Evolutionary conservation across 2,888 invertebrate species (phyloP), one percentile per base, ranked within the genome.

Genomic region (Brachypalpus laphriformis): DNA sequence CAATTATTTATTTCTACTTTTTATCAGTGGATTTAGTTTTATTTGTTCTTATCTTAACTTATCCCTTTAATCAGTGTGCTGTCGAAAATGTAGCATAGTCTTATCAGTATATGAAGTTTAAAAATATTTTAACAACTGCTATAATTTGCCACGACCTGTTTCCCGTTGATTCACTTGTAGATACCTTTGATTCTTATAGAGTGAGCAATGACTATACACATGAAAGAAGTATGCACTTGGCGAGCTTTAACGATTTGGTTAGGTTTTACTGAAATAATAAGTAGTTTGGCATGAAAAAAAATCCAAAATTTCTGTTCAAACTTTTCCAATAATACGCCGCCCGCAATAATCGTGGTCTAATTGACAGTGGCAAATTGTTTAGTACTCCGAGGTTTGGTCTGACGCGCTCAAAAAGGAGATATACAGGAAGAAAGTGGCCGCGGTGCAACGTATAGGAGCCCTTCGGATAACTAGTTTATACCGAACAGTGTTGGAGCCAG

Each of bases 11-110:
- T 57, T 11, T 18, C n/a, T 31, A 11, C n/a, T 14, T 47, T 14
- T 14, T 51, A 65, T 22, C 20, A 9, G 16, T n/a, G 9, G 37
- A 34, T 31, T 47, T 63, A 14, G 22, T 34, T 28, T 28, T 47
- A 51, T 49, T 49, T 47, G n/a, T 8, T 49, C 20, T 61, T 51
- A 72, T 61, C 72, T 49, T 61, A n/a, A 37, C 14, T 61, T 40
- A 49, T 40, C 49, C 28, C n/a, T 31, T 18, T 49, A 51, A 72
- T 71, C 49, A 59, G 49, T 14, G 37, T 51, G 37, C 34, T 72
- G 71, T 49, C 25, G 11, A 59, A 57, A 71, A 18, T 20, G 6
- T 47, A 20, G 11, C 42, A 40, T 14, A 9, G 6, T 8, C 49
- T 51, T 72, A 72, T 61, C 72, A 37, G 6, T 8, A 49, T 9